Evolutionary conservation across 1,140 invertebrate species (phyloP), one percentile per base, ranked within the genome.

Genomic region (Leptopilina boulardi): DNA sequence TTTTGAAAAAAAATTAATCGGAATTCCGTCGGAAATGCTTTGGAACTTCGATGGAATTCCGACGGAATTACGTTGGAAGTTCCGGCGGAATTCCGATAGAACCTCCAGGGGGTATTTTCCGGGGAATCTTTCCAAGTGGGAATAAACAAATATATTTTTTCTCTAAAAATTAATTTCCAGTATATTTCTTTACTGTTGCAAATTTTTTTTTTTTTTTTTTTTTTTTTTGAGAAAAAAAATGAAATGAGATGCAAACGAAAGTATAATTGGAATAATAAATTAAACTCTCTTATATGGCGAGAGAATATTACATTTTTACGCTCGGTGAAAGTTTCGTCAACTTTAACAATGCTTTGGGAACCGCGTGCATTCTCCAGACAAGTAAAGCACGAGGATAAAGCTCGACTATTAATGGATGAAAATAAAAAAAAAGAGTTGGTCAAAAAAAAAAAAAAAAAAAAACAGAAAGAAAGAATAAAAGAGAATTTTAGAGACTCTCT

Each of bases 321-420:
- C 11, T 34, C 1, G 59, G 23, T n/a, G 13, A 66, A 30, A 30
- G 26, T 66, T 66, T 34, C 11, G 26, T 34, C 59, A 30, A 59
- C 56, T 59, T 26, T 30, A 66, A 66, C 13, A 34, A 66, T 18
- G 59, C 11, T 23, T 66, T 66, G 11, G 19, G 56, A 66, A 13
- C 21, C 21, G 21, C 56, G n/a, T n/a, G 21, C 23, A 66, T n/a
- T 66, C 11, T n/a, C 5, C 11, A 66, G 26, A 66, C 59, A 66
- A 34, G 59, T n/a, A 66, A 66, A 30, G 26, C 10, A 66, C 26
- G 59, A 30, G 59, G 59, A 66, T 66, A 66, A 34, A 26, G 59
- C 10, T 38, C 23, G 59, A 66, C 13, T 30, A 66, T 66, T 66
- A 66, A 66, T 66, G 59, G 23, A 66, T 23, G 59, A 30, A 66